phyloP scores from a whole-genome alignment of 2,888 invertebrate species.

The Melinaea marsaeus region DNA sequence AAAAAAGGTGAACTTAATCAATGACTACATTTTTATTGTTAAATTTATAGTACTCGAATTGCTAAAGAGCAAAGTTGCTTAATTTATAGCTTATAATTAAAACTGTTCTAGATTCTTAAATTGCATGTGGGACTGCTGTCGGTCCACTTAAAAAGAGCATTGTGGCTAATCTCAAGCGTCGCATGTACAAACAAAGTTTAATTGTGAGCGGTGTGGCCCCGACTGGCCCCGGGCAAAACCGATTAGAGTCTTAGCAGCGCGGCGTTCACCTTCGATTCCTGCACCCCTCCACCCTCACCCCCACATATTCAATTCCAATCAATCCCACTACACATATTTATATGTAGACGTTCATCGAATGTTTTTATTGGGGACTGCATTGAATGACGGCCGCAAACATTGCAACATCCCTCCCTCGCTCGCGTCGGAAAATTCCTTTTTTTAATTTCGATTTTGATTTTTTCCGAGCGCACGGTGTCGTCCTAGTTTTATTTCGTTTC shows the following conservation, averaged over 20 bases:
- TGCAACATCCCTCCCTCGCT: conserved; percentile 66
- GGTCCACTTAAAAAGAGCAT: conserved; percentile 76
- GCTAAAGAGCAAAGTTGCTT: conserved; percentile 3
- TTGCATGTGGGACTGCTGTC: conserved; percentile 65
- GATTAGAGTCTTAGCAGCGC: conserved; percentile 75
- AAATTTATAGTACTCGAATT: background rate
- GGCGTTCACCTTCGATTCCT: conserved; percentile 74
- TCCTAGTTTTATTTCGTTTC: conserved; percentile 76
- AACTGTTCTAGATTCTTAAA: conserved; percentile 68
- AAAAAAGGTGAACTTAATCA: no score
- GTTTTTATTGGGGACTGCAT: conserved; percentile 76
- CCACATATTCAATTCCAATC: conserved; percentile 77
- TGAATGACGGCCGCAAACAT: conserved; percentile 76
- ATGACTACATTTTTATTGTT: no score
- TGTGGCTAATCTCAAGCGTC: conserved; percentile 76
- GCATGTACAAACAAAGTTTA: conserved; percentile 78
- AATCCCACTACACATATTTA: conserved; percentile 74
- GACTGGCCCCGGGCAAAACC: conserved; percentile 68
- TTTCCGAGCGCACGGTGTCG: conserved; percentile 70
- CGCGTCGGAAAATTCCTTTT: conserved; percentile 67
- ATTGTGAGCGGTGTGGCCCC: conserved; percentile 62
- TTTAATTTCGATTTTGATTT: conserved; percentile 78
- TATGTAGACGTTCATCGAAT: conserved; percentile 66
- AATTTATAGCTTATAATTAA: conserved; percentile 48
- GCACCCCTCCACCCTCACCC: conserved; percentile 44